These are phyloP conservation scores for Sapayoa aenigma DNA, from an alignment of 2,113 vertebrate genomes.

Conservation along the genomic window DNA sequence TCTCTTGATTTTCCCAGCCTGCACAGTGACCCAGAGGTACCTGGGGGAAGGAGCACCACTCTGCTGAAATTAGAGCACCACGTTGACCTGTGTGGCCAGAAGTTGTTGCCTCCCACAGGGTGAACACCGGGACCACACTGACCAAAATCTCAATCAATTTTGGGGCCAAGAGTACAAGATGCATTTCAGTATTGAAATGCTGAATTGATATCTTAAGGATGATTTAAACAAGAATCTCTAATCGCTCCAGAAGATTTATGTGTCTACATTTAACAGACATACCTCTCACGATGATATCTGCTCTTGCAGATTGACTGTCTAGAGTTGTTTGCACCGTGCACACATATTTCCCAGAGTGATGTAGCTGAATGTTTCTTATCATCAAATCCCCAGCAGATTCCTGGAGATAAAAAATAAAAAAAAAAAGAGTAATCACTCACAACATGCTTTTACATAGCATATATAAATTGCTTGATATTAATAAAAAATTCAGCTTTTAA, in stretches of 20 bases:
- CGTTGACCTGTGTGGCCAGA: background rate
- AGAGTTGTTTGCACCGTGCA: conserved; percentile 84
- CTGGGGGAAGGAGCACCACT: background rate
- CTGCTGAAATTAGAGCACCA: background rate
- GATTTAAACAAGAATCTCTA: background rate
- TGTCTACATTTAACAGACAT: conserved; percentile 13
- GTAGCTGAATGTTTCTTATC: conserved; percentile 88
- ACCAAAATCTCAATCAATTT: background rate
- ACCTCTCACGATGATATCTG: conserved; percentile 87
- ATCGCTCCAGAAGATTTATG: background rate
- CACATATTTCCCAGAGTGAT: conserved; percentile 87
- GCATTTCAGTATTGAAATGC: background rate
- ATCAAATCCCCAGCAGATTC: conserved; percentile 88
- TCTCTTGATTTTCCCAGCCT: background rate
- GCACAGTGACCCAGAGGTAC: background rate
- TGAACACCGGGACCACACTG: background rate
- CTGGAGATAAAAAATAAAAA: conserved; percentile 65
- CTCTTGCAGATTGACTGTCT: conserved; percentile 83
- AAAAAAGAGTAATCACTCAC: conserved; percentile 18
- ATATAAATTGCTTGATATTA: conserved; percentile 49
- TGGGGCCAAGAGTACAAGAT: background rate
- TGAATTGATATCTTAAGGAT: background rate
- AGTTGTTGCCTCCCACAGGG: background rate
- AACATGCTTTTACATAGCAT: background rate
- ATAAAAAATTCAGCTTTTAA: conserved; percentile 43